Percentiles rank a stretch among this genome's conserved stretches.
phyloP scores from a whole-genome alignment of 2,888 invertebrate genomes.

The Reticulitermes lucifugus region DNA sequence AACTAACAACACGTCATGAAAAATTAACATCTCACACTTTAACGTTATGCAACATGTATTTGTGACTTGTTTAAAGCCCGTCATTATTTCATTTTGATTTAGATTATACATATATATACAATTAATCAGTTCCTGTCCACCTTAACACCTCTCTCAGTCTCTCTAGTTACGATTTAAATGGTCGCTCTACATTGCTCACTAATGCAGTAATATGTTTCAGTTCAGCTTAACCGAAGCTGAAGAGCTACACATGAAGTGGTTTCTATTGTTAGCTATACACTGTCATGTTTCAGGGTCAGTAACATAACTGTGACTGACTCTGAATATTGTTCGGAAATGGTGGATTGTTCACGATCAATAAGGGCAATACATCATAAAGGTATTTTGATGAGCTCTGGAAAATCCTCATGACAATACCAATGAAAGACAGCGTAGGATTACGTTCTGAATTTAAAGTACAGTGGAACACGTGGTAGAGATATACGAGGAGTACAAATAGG shows the following conservation, averaged over 20 bases:
- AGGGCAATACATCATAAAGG: not conserved
- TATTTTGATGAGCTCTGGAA: not conserved
- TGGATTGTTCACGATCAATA: not conserved
- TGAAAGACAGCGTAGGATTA: no score
- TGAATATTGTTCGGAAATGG: not conserved
- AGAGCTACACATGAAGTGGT: not conserved
- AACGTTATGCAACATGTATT: no score
- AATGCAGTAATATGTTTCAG: not conserved
- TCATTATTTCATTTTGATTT: not conserved
- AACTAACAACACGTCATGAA: no score
- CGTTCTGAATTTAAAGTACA: no score
- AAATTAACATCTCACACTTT: no score
- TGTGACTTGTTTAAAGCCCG: no score
- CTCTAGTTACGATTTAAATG: not conserved
- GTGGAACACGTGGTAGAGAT: no score
- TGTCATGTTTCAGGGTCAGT: not conserved
- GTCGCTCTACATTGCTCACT: not conserved
- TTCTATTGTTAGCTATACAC: not conserved
- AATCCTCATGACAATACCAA: not conserved
- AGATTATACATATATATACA: not conserved
- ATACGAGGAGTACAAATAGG: no score
- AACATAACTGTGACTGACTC: not conserved
- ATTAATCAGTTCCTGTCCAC: not conserved
- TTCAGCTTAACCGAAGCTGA: not conserved
- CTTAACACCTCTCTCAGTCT: not conserved